A percentile compares a stretch with the other conserved stretches of the same genome.
Conservation (phyloP, 2,113 vertebrate species). For the Sebastes schlegelii region DNA sequence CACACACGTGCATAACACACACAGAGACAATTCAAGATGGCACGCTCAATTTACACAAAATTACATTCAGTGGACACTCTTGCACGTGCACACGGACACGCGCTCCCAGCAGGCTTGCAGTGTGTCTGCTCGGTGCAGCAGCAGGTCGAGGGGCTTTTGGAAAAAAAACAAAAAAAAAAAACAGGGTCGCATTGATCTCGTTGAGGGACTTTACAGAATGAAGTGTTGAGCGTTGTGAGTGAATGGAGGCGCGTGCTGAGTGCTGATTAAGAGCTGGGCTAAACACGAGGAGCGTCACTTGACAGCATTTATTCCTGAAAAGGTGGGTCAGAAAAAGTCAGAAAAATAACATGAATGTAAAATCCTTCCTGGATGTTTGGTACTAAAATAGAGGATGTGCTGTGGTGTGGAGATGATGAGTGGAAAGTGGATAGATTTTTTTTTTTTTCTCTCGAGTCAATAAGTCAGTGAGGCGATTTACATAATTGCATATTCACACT, state of each 20-base stretch:
- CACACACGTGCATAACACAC: not conserved
- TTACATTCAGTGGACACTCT: not conserved
- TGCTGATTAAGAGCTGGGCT: slow-evolving; percentile 71
- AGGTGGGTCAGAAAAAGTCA: slow-evolving; percentile 7
- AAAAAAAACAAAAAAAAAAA: not conserved
- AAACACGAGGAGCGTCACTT: slow-evolving; percentile 66
- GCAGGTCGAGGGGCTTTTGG: slow-evolving; percentile 67
- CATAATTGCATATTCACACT: slow-evolving; percentile 50
- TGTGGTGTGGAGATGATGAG: slow-evolving; percentile 1
- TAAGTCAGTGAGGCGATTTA: slow-evolving; percentile 45
- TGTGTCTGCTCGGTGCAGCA: slow-evolving; percentile 35
- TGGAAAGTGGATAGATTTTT: slow-evolving; percentile 5
- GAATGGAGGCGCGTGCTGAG: slow-evolving; percentile 62
- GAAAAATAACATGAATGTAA: not conserved
- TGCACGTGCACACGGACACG: not conserved
- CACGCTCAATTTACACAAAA: not conserved
- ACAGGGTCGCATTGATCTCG: slow-evolving; percentile 71
- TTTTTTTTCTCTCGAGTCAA: slow-evolving; percentile 35
- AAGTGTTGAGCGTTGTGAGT: slow-evolving; percentile 64
- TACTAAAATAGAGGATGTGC: not conserved
- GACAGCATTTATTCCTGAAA: slow-evolving; percentile 57
- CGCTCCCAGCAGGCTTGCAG: slow-evolving; percentile 27
- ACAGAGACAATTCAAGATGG: not conserved
- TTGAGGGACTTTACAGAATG: slow-evolving; percentile 71
- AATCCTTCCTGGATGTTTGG: not conserved